Evolutionary conservation across 2,888 invertebrate species (phyloP), one percentile per base, ranked within the genome.

Genomic region (Cerastis leucographa): DNA sequence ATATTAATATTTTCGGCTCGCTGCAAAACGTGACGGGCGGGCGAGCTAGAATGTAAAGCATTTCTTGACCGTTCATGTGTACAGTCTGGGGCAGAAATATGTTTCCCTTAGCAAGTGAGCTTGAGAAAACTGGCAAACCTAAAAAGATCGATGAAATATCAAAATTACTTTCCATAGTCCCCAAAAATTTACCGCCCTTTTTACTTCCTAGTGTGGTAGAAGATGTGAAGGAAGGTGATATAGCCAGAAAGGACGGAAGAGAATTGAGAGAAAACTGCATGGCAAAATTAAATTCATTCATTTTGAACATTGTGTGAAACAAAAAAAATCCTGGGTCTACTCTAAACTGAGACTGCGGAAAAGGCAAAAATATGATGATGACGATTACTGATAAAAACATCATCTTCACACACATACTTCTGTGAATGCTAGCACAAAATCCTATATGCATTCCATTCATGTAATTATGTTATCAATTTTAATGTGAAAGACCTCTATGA

Each of bases 1-100:
- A 92, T 94, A 94, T 94, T 93, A 93, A 94, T 94, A 93, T 92
- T 92, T 89, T 86, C 85, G 81, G 83, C 73, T 87, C 79, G 71
- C 61, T 82, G 87, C 89, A 87, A 81, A 85, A 87, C 88, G 90
- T 88, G 86, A 78, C 85, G 84, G 76, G 77, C 71, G 74, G 76
- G 75, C 73, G 71, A 74, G 74, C 73, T 71, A 76, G 83, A 87
- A 90, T 87, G 85, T 89, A 85, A 87, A 88, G 86, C 85, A 87
- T 87, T 80, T 83, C 88, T 88, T 91, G 91, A 91, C 91, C 91
- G 87, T 81, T 72, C 86, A 79, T 74, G 76, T 74, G 74, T 87
- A 76, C 83, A 79, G 83, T 68, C 67, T 35, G 12, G 35, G 35
- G 25, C 61, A 49, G 25, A 82, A 79, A 62, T 12, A 64, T 62